Percentiles rank a stretch among this genome's conserved stretches.
Evolutionary conservation across 2,113 vertebrate genomes (phyloP).

Genomic region (Cardinalis cardinalis): DNA sequence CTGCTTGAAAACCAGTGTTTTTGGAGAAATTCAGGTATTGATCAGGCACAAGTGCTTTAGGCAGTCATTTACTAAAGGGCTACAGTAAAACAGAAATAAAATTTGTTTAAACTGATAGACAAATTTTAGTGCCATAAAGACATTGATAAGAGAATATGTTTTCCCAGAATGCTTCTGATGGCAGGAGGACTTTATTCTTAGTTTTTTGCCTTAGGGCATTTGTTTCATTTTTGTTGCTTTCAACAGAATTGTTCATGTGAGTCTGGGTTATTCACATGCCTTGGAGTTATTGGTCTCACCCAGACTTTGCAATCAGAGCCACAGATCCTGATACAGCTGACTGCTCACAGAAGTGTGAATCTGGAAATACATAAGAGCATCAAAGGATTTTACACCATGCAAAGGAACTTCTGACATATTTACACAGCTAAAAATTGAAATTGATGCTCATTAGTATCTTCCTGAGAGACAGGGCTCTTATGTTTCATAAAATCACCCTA

Average conservation of each 20-base stretch:
- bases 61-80: background rate
- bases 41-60: background rate
- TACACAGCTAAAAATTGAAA: background rate
- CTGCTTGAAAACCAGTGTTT: background rate
- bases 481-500: background rate
- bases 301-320: background rate
- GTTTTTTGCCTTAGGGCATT: background rate
- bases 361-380: background rate
- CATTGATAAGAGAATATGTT: background rate
- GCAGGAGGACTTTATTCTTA: background rate
- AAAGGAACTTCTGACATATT: background rate
- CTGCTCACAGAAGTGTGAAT: background rate
- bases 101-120: background rate
- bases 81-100: background rate
- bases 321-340: background rate
- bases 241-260: background rate
- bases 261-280: slow-evolving; percentile 1
- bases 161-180: background rate
- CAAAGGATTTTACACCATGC: background rate
- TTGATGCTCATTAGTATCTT: background rate
- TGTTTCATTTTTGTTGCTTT: slow-evolving; percentile 20
- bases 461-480: background rate
- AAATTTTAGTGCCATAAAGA: background rate
- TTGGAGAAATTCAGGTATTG: background rate
- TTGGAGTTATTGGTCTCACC: background rate